Base-by-base conservation (phyloP, 2,797 vertebrate genomes). In the Sarcophilus harrisii region DNA sequence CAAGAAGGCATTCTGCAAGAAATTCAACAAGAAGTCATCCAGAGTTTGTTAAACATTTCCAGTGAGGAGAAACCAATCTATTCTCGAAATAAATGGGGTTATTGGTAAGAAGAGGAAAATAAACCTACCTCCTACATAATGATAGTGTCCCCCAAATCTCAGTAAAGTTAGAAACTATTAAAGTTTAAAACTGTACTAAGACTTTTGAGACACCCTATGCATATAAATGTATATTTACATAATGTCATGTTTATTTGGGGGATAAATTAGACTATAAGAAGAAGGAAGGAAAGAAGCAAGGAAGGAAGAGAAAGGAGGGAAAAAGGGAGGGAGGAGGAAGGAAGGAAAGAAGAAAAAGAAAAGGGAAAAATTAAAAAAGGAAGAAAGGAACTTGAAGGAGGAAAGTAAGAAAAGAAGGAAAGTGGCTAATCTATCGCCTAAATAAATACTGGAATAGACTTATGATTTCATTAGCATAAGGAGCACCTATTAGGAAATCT, bases 241-340 rank as follows among this genome's bases (percentile, higher is more conserved):
- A 87, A 87, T 49, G 10, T 24, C 38, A 49, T 28, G 49, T 87
- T 81, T 49, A 49, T 87, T 87, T 49, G 38, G n/a, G 18, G 73
- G 24, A 87, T 87, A 49, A 38, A 3, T 27, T 87, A 10, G 21
- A 87, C 1, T 87, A 27, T 12, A 24, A 27, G 21, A 81, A 2
- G n/a, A 73, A 73, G n/a, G n/a, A 21, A 81, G 8, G n/a, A 45
- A 81, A 1, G 18, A 38, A 45, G 18, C 1, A 38, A 24, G n/a
- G n/a, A 45, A 24, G n/a, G 4, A 13, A n/a, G 10, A 4, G 14
- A 5, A 0, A 2, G 38, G n/a, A 45, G 1, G 2, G 18, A 24
- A 24, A 1, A 32, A 73, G 2, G 60, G 12, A 14, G 13, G 30
- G 12, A 32, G 0, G 9, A 45, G 21, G 2, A 3, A 45, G 18